Base-by-base conservation (phyloP, 1,140 invertebrate species). In the Drosophila sechellia region DNA sequence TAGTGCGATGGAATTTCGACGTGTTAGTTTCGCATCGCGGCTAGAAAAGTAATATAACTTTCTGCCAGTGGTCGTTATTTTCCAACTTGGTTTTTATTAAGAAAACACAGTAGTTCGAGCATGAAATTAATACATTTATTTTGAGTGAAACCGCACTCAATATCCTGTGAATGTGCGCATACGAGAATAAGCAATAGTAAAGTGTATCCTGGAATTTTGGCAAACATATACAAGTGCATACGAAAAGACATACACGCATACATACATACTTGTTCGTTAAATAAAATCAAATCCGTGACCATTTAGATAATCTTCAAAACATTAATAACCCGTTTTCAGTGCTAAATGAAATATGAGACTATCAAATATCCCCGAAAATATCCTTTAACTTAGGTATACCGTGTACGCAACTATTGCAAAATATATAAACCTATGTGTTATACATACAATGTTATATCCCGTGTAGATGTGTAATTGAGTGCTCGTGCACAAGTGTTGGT, bases 11-110 rank as follows among this genome's bases (percentile, higher is more conserved):
- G 59, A 81, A 70, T 63, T 80, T 65, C 46, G 60, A 66, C 72
- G 61, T 81, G 69, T 78, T 66, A 66, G 69, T 68, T 75, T 64
- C 55, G 68, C 64, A 74, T 86, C 52, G 74, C 66, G 77, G 59
- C 43, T 74, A 63, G 50, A 78, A 63, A 77, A 74, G 52, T 61
- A 75, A 70, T 66, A 75, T 78, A 75, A 75, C 71, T 75, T 54
- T 75, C 22, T 15, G 52, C 31, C 45, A 40, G 60, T 66, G 60
- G 11, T 52, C 48, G 48, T 34, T 50, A 52, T 55, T 64, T 55
- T 48, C n/a, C 39, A 48, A 15, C 34, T 39, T 20, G 20, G 17
- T 25, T 50, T 60, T 50, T 50, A n/a, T 52, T 56, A 15, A 73
- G 48, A 61, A 48, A 37, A 35, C 34, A 11, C 10, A 20, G 31